phyloP scores from a whole-genome alignment of 2,797 vertebrate genomes.

The Florisuga fusca region DNA sequence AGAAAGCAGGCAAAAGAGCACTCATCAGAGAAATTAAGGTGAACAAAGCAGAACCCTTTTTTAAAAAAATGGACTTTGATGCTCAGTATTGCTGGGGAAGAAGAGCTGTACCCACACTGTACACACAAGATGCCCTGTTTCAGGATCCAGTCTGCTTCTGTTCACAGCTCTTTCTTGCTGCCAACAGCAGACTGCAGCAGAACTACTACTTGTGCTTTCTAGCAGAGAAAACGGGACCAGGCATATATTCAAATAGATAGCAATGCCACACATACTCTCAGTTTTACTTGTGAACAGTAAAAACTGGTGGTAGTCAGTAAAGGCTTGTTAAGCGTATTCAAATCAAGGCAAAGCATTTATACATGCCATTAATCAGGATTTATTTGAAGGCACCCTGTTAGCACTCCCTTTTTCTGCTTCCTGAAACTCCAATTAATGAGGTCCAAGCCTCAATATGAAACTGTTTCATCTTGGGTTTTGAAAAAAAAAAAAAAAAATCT shows the following conservation, averaged over 20 bases:
- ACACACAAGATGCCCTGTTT: background rate
- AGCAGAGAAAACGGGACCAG: background rate
- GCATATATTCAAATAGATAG: constrained; percentile 56
- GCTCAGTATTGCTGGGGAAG: background rate
- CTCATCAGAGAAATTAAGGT: background rate
- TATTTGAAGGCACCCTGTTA: constrained; percentile 73
- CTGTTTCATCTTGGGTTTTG: background rate
- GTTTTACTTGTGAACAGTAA: constrained; percentile 70
- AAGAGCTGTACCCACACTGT: background rate
- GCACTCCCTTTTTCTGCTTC: constrained; percentile 65
- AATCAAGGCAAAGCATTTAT: constrained; percentile 68
- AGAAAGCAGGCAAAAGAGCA: background rate
- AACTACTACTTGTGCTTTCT: background rate
- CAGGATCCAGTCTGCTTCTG: background rate
- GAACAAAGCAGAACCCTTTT: background rate
- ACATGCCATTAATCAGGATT: constrained; percentile 72
- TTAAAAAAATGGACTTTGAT: background rate
- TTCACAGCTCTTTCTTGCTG: background rate
- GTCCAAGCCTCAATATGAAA: constrained; percentile 53
- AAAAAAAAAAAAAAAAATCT: background rate
- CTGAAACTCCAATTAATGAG: constrained; percentile 70
- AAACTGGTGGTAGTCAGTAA: constrained; percentile 37
- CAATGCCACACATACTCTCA: constrained; percentile 53
- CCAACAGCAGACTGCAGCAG: background rate
- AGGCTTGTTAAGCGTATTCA: constrained; percentile 65